These are phyloP conservation scores for Archips crataeganus DNA, from an alignment of 2,888 invertebrate species.

Conservation along the genomic window DNA sequence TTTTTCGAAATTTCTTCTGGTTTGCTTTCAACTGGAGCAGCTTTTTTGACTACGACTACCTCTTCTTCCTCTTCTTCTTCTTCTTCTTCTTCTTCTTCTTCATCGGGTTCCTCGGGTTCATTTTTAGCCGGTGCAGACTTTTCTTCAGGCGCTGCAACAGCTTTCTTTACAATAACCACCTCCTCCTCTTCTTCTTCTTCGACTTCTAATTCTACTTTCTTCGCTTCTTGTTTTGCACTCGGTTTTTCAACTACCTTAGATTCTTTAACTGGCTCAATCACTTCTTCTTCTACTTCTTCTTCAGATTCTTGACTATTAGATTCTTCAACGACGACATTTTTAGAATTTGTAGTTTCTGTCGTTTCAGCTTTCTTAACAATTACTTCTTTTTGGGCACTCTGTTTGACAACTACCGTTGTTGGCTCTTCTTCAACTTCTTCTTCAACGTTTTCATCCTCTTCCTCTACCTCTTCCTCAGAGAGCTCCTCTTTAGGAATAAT, in stretches of 20 bases:
- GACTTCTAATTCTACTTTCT: slow-evolving; percentile 43
- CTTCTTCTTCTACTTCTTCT: slow-evolving; percentile 53
- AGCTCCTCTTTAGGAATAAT: slow-evolving; percentile 71
- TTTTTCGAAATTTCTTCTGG: slow-evolving; percentile 43
- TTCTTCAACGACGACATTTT: slow-evolving; percentile 69
- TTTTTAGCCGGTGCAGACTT: slow-evolving; percentile 37
- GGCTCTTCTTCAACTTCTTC: slow-evolving; percentile 59
- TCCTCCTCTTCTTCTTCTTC: slow-evolving; percentile 43
- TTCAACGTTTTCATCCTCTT: slow-evolving; percentile 60
- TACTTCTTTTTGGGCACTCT: slow-evolving; percentile 55
- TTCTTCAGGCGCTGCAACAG: slow-evolving; percentile 42
- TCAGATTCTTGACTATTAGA: slow-evolving; percentile 46
- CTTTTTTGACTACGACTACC: slow-evolving; percentile 43
- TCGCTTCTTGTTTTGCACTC: slow-evolving; percentile 44
- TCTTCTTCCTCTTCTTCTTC: slow-evolving; percentile 46
- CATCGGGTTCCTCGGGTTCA: slow-evolving; percentile 44
- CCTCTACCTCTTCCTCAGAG: slow-evolving; percentile 48
- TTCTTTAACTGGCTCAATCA: slow-evolving; percentile 55
- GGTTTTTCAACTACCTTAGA: slow-evolving; percentile 55
- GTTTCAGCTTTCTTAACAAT: slow-evolving; percentile 70
- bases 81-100: slow-evolving; percentile 47
- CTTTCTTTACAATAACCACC: slow-evolving; percentile 36
- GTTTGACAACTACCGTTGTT: slow-evolving; percentile 49
- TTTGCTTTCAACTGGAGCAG: slow-evolving; percentile 45
- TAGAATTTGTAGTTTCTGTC: slow-evolving; percentile 67